Evolutionary conservation across 2,113 vertebrate genomes (phyloP), one percentile per base, ranked within the genome.

Genomic region (Anser brachyrhynchus): DNA sequence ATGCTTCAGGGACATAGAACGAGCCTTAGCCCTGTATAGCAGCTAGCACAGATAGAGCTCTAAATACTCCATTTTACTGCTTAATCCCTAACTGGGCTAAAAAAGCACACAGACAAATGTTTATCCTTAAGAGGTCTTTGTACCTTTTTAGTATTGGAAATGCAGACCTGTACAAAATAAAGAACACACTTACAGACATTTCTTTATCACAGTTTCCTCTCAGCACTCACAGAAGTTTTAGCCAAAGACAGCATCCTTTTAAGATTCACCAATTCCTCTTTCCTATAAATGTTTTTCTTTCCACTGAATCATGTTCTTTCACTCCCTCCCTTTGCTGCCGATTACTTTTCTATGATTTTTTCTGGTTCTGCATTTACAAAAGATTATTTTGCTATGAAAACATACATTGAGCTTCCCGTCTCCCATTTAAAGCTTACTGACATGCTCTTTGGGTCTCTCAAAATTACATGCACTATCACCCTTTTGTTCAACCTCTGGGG

Each of bases 231-330:
- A 70, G 57, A 37, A 89, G 20, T 66, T 95, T 73, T 77, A 59
- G 90, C 88, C 79, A 93, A 90, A 94, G 72, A 77, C 55, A 93
- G 44, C 72, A 90, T 77, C 64, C 75, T 95, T 95, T 94, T 72
- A 92, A 83, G 83, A 78, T 92, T 93, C 44, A 7, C 39, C 44
- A 21, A 86, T 64, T 94, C 58, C 29, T 96, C 71, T 86, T 95
- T 86, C 72, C 25, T 90, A 37, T 37, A 86, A 91, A 77, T 88
- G 88, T 92, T 96, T 95, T 93, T 87, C 77, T 97, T 96, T 92
- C 92, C 88, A 83, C 55, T 94, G 75, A 93, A 80, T 86, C 51
- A 88, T 64, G 72, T 70, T 81, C 69, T 83, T 95, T 90, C 59
- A 80, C 64, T 92, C 79, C 64, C 16, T 82, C 15, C 28, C n/a